These are phyloP conservation scores for Argynnis bischoffii DNA, from an alignment of 2,888 invertebrate genomes.

Conservation along the genomic window DNA sequence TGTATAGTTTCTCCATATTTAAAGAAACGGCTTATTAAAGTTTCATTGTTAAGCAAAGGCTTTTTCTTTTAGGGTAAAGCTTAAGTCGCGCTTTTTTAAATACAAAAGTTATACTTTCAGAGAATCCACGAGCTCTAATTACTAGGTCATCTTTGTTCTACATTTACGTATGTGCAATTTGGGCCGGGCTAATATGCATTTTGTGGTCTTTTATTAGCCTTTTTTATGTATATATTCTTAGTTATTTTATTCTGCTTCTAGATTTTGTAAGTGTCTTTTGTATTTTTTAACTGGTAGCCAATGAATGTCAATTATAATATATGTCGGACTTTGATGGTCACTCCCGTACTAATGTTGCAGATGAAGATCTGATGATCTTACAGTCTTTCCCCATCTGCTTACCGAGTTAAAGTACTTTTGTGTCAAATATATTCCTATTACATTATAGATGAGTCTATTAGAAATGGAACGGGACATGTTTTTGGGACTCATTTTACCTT, in stretches of 20 bases:
- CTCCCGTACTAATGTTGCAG: no score
- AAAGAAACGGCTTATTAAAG: slow-evolving; percentile 15
- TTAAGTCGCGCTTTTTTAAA: slow-evolving; percentile 18
- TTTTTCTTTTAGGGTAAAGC: slow-evolving; percentile 16
- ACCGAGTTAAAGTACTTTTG: no score
- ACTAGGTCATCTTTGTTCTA: slow-evolving; percentile 21
- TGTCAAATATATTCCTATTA: no score
- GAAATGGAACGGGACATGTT: no score
- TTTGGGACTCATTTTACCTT: no score
- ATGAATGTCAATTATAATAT: no score
- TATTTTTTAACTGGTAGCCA: no score
- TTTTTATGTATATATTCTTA: slow-evolving; percentile 8
- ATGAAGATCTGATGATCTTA: no score
- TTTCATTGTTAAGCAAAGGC: slow-evolving; percentile 13
- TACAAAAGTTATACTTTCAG: slow-evolving; percentile 17
- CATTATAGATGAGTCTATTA: no score
- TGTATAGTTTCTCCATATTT: neutral
- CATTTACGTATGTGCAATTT: slow-evolving; percentile 21
- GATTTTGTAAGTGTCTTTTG: neutral
- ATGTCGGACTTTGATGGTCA: no score
- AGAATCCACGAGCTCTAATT: slow-evolving; percentile 19
- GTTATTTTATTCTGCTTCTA: slow-evolving; percentile 1
- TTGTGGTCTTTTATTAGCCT: slow-evolving; percentile 6
- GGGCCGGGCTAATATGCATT: slow-evolving; percentile 16
- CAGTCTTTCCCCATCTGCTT: no score